These are phyloP conservation scores for Catocala sponsa DNA, from an alignment of 2,888 invertebrate species.

Conservation along the genomic window DNA sequence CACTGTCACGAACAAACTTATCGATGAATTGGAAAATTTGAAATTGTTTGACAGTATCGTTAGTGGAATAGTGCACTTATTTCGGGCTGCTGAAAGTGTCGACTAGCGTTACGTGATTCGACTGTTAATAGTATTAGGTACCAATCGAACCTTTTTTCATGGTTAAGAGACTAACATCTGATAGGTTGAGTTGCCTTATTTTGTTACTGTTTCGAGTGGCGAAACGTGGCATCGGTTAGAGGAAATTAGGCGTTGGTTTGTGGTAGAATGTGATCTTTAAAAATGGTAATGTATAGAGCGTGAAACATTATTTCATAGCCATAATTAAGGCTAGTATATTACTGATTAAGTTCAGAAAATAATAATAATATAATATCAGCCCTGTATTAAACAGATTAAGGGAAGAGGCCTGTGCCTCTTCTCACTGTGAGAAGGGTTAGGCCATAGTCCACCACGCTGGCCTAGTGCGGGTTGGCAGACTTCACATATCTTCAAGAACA, in stretches of 20 bases:
- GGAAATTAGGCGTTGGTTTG: not conserved
- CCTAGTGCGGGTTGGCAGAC: no score
- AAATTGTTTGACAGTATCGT: not conserved
- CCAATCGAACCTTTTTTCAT: slow-evolving; percentile 34
- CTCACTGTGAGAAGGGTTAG: no score
- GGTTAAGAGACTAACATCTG: slow-evolving; percentile 24
- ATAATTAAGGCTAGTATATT: no score
- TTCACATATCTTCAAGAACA: no score
- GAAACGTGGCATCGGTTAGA: not conserved
- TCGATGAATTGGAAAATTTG: slow-evolving; percentile 1
- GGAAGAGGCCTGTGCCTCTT: no score
- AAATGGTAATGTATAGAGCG: no score
- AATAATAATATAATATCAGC: no score
- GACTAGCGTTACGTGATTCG: slow-evolving; percentile 43
- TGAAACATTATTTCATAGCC: no score
- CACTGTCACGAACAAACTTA: not conserved
- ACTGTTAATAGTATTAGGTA: slow-evolving; percentile 38
- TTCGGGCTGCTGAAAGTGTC: slow-evolving; percentile 47
- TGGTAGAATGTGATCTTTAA: no score
- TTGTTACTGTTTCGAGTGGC: slow-evolving; percentile 31
- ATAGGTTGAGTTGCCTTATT: slow-evolving; percentile 20
- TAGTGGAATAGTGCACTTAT: slow-evolving; percentile 32
- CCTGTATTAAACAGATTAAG: no score
- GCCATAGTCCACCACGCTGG: no score
- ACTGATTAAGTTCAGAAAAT: no score